Evolutionary conservation across 2,888 invertebrate species (phyloP), one percentile per base, ranked within the genome.

Genomic region (Watsonalla binaria): DNA sequence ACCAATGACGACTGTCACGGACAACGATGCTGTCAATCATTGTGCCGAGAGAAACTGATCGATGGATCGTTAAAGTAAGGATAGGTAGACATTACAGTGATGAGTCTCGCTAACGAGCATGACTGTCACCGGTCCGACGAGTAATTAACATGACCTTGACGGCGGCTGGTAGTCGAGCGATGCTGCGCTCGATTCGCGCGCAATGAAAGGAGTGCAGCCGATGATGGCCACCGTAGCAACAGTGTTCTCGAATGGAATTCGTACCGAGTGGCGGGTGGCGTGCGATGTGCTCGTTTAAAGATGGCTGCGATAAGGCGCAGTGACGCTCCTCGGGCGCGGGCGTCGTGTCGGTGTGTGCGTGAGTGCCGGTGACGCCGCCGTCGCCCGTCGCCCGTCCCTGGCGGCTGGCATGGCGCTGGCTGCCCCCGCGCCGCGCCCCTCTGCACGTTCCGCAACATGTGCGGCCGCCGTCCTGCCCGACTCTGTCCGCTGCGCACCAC

Each of bases 291-390:
- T 87, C 88, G 82, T 87, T 88, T 84, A 86, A 84, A 89, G 90
- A 90, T 90, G 90, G 85, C 86, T 83, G 81, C 89, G 89, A 90
- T 90, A 90, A 90, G 85, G 85, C 84, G 83, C 72, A 74, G 82
- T 86, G 89, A 86, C 87, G 87, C 83, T 87, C 80, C 75, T 83
- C 84, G 85, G 80, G 84, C 82, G 85, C 80, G 84, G 83, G 83
- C 83, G 86, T 82, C 82, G 83, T 80, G 81, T 81, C 76, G 80
- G 76, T 80, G 87, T 86, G 85, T 86, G 87, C 84, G 87, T 86
- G 84, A 70, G 73, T 65, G 80, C 69, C 76, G 78, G 80, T 76
- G 84, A 68, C 70, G 79, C 62, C 74, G 74, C 72, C 69, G 70
- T 73, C 63, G 37, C 78, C 24, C 24, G 24, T 24, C 24, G 37